Percentiles rank a stretch among this genome's conserved stretches.
phyloP scores from a whole-genome alignment of 2,113 vertebrate species.

The Bos taurus region ARS-UCD2.0 NC_037333.1:43367001-43367500 shows the following conservation, averaged over 20 bases:
- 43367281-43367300: neutral
- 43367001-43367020: rapidly evolving
- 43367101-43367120: neutral
- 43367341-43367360: neutral
- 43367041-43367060: neutral
- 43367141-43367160: neutral
- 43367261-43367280: neutral
- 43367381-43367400: neutral
- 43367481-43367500: neutral
- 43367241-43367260: neutral
- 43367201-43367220: neutral
- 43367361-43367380: neutral
- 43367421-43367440: neutral
- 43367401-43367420: neutral
- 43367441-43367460: neutral
- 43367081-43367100: neutral
- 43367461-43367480: neutral
- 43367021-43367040: neutral
- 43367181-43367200: neutral
- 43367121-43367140: neutral
- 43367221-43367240: neutral
- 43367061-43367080: neutral
- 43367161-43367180: neutral
- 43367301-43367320: neutral
- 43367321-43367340: neutral